Evolutionary conservation across 2,888 invertebrate genomes (phyloP).

Genomic region (Tineola bisselliella): DNA sequence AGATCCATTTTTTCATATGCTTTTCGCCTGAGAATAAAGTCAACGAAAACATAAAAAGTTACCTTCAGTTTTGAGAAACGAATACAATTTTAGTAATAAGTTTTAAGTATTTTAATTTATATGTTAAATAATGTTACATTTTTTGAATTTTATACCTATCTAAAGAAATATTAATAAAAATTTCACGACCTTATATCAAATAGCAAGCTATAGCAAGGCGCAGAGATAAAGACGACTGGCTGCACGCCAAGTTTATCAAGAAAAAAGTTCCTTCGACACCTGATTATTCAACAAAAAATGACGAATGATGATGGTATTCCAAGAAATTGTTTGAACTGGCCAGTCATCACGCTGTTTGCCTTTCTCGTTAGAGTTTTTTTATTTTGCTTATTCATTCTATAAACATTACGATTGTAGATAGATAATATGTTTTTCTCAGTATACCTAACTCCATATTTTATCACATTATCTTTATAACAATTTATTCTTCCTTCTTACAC

Average conservation of each 20-base stretch:
- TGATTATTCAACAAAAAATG: slow-evolving; percentile 5
- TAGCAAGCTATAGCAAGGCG: background rate
- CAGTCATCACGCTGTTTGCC: slow-evolving; percentile 6
- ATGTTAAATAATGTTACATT: no score
- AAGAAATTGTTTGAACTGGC: slow-evolving; percentile 7
- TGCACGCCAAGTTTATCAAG: background rate
- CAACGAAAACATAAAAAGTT: background rate
- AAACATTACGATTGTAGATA: background rate
- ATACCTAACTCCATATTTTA: no score
- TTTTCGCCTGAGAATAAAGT: background rate
- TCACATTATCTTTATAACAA: no score
- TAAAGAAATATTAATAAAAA: no score
- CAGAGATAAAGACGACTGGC: background rate
- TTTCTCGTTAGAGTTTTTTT: background rate
- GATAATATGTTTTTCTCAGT: background rate
- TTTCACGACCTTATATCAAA: background rate
- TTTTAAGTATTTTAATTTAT: no score
- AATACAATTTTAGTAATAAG: background rate
- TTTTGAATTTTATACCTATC: no score
- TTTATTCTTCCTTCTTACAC: no score
- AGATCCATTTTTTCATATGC: background rate
- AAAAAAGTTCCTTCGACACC: background rate
- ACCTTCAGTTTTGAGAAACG: background rate
- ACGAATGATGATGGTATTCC: slow-evolving; percentile 7
- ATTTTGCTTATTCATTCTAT: background rate